Percentiles rank a stretch among this genome's conserved stretches.
Evolutionary conservation across 2,113 vertebrate species (phyloP).

Genomic region (Grammomys dolichurus): DNA sequence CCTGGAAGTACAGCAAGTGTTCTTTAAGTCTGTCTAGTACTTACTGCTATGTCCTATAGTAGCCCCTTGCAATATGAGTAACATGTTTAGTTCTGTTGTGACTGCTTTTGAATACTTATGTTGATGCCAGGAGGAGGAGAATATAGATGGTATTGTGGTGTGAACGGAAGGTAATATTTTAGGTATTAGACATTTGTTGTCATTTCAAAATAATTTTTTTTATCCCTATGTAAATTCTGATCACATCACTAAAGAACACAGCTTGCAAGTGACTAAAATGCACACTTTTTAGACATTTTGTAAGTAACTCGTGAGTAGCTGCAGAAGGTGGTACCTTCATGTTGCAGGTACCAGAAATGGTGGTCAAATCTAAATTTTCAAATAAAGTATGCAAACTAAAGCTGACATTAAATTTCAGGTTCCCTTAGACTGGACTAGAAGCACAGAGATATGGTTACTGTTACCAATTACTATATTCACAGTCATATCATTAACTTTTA

Average conservation of each 20-base stretch:
- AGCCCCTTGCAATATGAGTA: background rate
- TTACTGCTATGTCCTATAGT: background rate
- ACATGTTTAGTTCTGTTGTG: constrained; percentile 10
- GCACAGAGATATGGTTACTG: background rate
- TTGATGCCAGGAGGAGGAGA: too few relatives aligned
- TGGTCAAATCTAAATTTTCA: constrained; percentile 39
- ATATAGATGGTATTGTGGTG: background rate
- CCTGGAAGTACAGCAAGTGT: too few relatives aligned
- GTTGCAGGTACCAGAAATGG: background rate
- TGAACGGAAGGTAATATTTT: constrained; percentile 32
- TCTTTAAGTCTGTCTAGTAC: background rate
- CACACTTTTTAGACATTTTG: background rate
- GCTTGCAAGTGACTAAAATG: background rate
- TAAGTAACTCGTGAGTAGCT: constrained; percentile 17
- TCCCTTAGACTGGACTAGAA: background rate
- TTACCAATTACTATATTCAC: background rate
- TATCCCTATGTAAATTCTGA: background rate
- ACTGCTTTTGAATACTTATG: background rate
- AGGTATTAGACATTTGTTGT: constrained; percentile 46
- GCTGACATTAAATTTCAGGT: background rate
- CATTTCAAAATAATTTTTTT: constrained; percentile 49
- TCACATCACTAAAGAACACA: constrained; percentile 23
- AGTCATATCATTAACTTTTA: constrained; percentile 25
- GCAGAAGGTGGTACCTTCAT: background rate
- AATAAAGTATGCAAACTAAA: constrained; percentile 50